These are phyloP conservation scores for Chorisops tibialis DNA, from an alignment of 2,888 invertebrate species.

Conservation along the genomic window DNA sequence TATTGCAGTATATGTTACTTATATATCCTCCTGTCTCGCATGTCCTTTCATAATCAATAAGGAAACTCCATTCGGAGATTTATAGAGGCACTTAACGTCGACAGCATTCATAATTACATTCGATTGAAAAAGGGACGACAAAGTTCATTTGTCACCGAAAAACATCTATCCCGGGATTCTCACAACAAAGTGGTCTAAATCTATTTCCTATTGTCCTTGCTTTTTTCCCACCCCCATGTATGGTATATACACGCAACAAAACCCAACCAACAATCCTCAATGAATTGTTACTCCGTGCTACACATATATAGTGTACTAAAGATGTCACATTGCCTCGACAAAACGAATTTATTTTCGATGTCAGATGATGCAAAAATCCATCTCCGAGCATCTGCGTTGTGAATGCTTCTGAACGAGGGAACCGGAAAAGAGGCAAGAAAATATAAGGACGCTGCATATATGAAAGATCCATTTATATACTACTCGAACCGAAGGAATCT, in stretches of 20 bases:
- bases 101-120: slow-evolving; percentile 14
- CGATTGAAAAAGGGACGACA: slow-evolving; percentile 8
- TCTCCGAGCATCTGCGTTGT: no score
- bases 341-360: slow-evolving; percentile 11
- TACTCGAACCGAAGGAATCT: no score
- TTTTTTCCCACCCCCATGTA: not conserved
- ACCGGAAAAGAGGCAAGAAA: no score
- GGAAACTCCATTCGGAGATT: not conserved
- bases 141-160: slow-evolving; percentile 4
- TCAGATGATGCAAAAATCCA: not conserved
- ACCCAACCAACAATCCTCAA: not conserved
- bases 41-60: not conserved
- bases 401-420: no score
- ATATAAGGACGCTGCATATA: no score
- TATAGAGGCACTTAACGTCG: slow-evolving; percentile 12
- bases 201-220: slow-evolving; percentile 7
- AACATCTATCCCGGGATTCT: not conserved
- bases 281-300: no score
- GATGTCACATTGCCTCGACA: slow-evolving; percentile 10
- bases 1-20: no score
- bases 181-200: not conserved
- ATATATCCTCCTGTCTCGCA: no score
- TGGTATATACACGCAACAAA: not conserved
- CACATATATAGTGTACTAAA: slow-evolving; percentile 7
- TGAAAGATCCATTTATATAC: no score